Base-by-base conservation (phyloP, 2,888 invertebrate genomes). In the Eilema sororculum region DNA sequence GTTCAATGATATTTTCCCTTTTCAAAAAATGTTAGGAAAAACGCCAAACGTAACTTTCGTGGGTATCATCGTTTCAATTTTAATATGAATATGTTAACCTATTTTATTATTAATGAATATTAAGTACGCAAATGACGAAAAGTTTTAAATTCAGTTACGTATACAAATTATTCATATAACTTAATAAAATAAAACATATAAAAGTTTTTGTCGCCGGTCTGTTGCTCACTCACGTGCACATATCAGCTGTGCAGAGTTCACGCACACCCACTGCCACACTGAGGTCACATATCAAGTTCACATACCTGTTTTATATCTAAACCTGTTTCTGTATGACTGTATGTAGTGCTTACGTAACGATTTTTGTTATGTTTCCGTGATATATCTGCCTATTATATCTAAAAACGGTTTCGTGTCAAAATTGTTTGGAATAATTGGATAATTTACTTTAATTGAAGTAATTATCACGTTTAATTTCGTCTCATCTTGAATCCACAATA, bases 201-300 rank as follows among this genome's bases (percentile, higher is more conserved):
- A 52, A 61, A 37, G 58, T 73, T 70, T 67, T 46, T 68, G 64
- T 72, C 78, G 88, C 83, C 69, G 81, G 88, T 87, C 78, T 88
- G 77, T 72, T 69, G 73, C 77, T 67, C 66, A 69, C 80, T 76
- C 87, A 89, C 87, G 88, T 88, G 91, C 81, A 85, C 85, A 84
- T 74, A 80, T 87, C 87, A 85, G 84, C 84, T 80, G 82, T 83
- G 70, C 77, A 84, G 83, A 85, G 91, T 90, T 90, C 89, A 90
- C 71, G 84, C 85, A 89, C 89, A 79, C 78, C 76, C 86, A 84
- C 86, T 85, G 90, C 90, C 87, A 83, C 78, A 71, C 79, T 84
- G 90, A 93, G 93, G 93, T 93, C 93, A 93, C 90, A 90, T 85
- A 90, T 90, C 93, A 93, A 93, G 93, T 93, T 93, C 93, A 93